phyloP scores from a whole-genome alignment of 2,888 invertebrate species.

The Brachylomia viminalis region DNA sequence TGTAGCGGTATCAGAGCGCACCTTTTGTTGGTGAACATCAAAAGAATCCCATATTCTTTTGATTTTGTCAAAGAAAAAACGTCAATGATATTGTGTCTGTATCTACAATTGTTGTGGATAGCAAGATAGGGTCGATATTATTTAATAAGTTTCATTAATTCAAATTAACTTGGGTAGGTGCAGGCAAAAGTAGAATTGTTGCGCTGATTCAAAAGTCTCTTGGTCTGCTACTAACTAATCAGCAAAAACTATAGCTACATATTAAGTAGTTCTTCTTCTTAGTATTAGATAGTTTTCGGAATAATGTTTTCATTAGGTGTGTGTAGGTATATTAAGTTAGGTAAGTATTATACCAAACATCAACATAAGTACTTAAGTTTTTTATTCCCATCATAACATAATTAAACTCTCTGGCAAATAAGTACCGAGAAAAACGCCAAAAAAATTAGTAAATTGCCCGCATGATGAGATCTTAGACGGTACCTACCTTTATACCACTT shows the following conservation, averaged over 20 bases:
- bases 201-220: neutral
- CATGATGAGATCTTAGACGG: conserved; percentile 20
- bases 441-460: conserved; percentile 28
- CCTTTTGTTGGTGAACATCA: too few relatives aligned
- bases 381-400: conserved; percentile 9
- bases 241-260: neutral
- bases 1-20: conserved; percentile 9
- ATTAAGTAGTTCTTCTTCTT: neutral
- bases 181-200: neutral
- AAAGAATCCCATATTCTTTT: too few relatives aligned
- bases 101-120: neutral
- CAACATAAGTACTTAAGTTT: neutral
- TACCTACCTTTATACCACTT: conserved; percentile 22
- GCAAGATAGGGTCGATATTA: neutral
- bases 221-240: neutral
- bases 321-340: neutral
- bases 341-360: neutral
- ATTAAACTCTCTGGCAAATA: conserved; percentile 17
- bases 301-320: neutral
- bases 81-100: neutral
- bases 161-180: neutral
- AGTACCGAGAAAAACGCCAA: conserved; percentile 5
- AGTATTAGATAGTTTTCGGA: neutral
- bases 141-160: too few relatives aligned
- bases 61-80: conserved; percentile 27